Conservation (phyloP, 2,888 invertebrate genomes). For the Chydorus sphaericus region DNA sequence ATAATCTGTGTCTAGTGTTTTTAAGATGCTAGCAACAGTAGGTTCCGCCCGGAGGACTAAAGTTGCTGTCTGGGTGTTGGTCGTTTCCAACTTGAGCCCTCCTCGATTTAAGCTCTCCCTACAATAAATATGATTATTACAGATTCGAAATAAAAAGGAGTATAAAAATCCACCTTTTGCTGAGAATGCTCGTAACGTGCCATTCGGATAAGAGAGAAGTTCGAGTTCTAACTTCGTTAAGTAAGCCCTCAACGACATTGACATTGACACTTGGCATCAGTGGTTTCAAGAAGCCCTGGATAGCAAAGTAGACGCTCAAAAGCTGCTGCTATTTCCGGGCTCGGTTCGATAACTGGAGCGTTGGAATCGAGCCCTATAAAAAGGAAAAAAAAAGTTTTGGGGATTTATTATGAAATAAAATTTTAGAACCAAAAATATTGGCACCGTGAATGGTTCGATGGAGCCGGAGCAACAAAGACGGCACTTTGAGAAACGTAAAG, state of each 20-base stretch:
- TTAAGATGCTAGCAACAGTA: conserved; percentile 72
- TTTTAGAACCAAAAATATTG: neutral
- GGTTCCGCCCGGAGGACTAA: conserved; percentile 69
- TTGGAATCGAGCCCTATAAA: conserved; percentile 2
- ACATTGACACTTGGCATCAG: conserved; percentile 80
- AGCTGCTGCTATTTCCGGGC: conserved; percentile 62
- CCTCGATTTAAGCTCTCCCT: conserved; percentile 42
- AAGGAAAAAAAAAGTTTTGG: neutral
- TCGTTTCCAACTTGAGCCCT: conserved; percentile 4
- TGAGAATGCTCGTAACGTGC: conserved; percentile 54
- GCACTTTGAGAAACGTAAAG: conserved; percentile 81
- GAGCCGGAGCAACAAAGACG: conserved; percentile 57
- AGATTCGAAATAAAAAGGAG: neutral
- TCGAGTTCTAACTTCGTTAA: conserved; percentile 62
- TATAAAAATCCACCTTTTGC: conserved; percentile 34
- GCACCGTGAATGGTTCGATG: conserved; percentile 40
- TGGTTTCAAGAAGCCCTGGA: conserved; percentile 67
- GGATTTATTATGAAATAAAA: neutral
- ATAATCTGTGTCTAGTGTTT: conserved; percentile 77
- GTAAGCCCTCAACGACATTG: conserved; percentile 66
- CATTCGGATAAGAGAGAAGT: conserved; percentile 61
- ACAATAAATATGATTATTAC: conserved; percentile 25
- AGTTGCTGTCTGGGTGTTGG: conserved; percentile 25
- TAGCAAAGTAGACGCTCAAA: conserved; percentile 72
- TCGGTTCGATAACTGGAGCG: conserved; percentile 41